These are phyloP conservation scores for Cavia porcellus DNA, from an alignment of 2,113 vertebrate genomes.

Conservation along the genomic window DNA sequence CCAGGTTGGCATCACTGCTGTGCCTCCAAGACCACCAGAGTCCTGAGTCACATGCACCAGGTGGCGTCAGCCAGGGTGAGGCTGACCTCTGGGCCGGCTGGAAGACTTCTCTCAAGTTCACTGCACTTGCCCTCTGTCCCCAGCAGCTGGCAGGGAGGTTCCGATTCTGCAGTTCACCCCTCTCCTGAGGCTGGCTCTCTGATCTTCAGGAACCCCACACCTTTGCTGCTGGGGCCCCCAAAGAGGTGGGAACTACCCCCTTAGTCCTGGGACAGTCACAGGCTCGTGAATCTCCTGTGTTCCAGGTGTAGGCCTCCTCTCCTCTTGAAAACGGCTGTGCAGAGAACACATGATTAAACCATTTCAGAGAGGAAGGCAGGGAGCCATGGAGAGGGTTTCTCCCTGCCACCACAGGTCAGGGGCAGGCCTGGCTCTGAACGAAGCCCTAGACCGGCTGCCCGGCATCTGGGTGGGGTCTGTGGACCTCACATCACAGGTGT, in stretches of 20 bases:
- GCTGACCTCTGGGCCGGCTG: neutral
- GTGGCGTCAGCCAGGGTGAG: neutral
- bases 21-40: neutral
- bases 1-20: accelerated
- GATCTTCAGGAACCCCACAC: accelerated
- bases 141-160: neutral
- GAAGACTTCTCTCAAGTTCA: neutral
- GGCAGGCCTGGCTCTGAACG: neutral
- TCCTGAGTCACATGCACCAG: accelerated
- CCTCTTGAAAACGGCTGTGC: neutral
- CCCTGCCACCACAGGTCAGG: accelerated
- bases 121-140: neutral
- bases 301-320: neutral
- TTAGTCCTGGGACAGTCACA: neutral
- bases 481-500: neutral
- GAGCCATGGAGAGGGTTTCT: neutral
- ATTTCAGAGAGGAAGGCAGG: neutral
- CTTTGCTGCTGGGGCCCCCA: neutral
- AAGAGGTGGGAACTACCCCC: neutral
- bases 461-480: neutral
- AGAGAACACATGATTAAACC: neutral
- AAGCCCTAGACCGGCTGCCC: accelerated
- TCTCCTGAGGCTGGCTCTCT: neutral
- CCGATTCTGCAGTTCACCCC: neutral
- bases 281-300: neutral